phyloP scores from a whole-genome alignment of 2,888 invertebrate genomes.

The Rhogogaster chlorosoma region DNA sequence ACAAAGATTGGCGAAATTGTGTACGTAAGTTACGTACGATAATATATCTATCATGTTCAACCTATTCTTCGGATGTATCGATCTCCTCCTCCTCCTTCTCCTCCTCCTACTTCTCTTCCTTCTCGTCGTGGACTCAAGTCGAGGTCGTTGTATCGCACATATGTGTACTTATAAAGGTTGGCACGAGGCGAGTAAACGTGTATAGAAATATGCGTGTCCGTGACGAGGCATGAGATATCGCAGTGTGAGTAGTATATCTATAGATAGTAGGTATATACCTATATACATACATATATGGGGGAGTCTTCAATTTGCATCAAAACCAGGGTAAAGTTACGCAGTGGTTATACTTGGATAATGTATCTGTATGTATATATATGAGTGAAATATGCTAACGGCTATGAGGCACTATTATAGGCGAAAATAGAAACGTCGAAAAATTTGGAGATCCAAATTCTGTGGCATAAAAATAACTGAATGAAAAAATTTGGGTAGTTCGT shows the following conservation, averaged over 20 bases:
- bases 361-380: background rate
- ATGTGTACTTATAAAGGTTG: slow-evolving; percentile 4
- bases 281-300: background rate
- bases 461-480: background rate
- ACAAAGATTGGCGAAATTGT: background rate
- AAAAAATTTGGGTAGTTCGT: background rate
- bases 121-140: background rate
- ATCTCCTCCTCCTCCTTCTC: slow-evolving; percentile 4
- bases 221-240: background rate
- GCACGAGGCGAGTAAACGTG: slow-evolving; percentile 1
- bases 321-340: slow-evolving; percentile 21
- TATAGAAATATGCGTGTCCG: background rate
- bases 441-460: background rate
- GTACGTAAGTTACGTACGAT: background rate
- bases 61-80: slow-evolving; percentile 30
- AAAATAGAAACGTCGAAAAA: background rate
- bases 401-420: background rate
- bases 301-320: slow-evolving; percentile 33
- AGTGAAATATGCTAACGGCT: background rate
- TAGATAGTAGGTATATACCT: background rate
- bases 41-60: slow-evolving; percentile 6
- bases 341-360: background rate
- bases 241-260: background rate
- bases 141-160: slow-evolving; percentile 27
- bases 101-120: background rate